phyloP scores from a whole-genome alignment of 2,113 vertebrate species.

The Mellivora capensis region DNA sequence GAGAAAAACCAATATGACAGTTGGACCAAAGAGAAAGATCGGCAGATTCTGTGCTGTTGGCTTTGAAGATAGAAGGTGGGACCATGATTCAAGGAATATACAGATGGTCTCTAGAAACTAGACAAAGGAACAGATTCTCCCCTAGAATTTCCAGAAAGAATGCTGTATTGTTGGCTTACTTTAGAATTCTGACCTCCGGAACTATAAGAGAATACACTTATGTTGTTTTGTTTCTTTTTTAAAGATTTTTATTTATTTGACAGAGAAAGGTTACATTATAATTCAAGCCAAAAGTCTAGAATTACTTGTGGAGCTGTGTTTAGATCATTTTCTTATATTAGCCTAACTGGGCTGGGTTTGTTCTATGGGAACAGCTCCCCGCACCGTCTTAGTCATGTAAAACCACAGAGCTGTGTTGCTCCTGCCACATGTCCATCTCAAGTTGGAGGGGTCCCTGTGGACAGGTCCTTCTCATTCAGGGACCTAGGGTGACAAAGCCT shows the following conservation, averaged over 20 bases:
- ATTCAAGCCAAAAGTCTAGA: neutral
- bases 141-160: neutral
- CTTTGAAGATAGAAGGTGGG: neutral
- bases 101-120: neutral
- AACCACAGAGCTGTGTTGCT: neutral
- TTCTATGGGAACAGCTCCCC: neutral
- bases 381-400: neutral
- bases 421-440: neutral
- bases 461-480: neutral
- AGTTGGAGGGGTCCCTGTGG: neutral
- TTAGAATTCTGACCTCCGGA: neutral
- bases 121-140: neutral
- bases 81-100: neutral
- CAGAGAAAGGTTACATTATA: neutral
- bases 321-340: neutral
- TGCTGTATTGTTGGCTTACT: neutral
- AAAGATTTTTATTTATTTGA: no score
- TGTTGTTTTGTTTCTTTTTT: no score
- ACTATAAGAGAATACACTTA: neutral
- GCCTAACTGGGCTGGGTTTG: neutral
- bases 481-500: neutral
- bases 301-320: neutral
- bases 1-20: neutral
- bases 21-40: neutral
- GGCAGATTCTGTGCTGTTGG: neutral